Conservation (phyloP, 2,113 vertebrate species). For the Onychostoma macrolepis region DNA sequence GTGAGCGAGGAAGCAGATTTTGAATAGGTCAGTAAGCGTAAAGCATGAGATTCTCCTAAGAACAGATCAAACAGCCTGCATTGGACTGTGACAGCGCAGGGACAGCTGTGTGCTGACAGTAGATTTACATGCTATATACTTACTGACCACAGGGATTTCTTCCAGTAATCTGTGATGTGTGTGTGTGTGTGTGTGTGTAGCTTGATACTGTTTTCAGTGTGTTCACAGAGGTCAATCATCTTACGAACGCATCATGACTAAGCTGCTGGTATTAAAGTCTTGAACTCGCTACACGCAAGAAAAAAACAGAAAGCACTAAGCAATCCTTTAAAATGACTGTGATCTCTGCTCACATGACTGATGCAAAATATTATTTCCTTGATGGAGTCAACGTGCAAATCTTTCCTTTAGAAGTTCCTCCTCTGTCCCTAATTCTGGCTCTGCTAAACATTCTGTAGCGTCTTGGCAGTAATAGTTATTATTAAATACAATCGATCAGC, state of each 20-base stretch:
- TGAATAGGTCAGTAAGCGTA: constrained; percentile 14
- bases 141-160: constrained; percentile 12
- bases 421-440: constrained; percentile 16
- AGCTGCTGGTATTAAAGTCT: constrained; percentile 12
- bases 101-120: neutral
- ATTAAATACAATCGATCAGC: constrained; percentile 18
- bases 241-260: constrained; percentile 20
- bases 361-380: neutral
- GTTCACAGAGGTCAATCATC: neutral
- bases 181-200: constrained; percentile 9
- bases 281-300: neutral
- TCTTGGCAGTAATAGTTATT: constrained; percentile 12
- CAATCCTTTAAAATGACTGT: neutral
- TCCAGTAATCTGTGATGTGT: constrained; percentile 19
- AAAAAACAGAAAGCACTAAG: neutral
- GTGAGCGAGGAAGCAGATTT: neutral
- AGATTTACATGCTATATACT: neutral
- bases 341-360: neutral
- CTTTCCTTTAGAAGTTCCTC: constrained; percentile 8
- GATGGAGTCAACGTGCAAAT: constrained; percentile 5
- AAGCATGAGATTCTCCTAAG: neutral
- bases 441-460: neutral
- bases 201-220: neutral
- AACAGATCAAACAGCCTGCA: constrained; percentile 6
- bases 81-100: neutral